phyloP scores from a whole-genome alignment of 2,113 vertebrate species.

The Ammodytes dubius region DNA sequence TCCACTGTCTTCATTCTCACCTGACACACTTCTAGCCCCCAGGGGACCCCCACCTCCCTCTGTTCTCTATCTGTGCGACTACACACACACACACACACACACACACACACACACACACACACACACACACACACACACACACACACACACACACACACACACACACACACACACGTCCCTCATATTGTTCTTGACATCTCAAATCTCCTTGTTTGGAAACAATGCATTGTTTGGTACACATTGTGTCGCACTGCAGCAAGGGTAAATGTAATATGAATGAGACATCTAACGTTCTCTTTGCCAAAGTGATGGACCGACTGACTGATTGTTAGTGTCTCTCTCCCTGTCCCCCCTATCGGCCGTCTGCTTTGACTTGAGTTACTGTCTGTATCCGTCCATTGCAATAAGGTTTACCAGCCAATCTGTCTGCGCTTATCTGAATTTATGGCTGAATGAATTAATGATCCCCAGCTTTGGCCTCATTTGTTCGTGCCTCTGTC shows the following conservation, averaged over 20 bases:
- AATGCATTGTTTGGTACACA: not conserved
- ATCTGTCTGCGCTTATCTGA: conserved; percentile 70
- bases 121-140: not conserved
- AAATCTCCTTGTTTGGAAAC: conserved; percentile 1
- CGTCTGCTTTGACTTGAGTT: conserved; percentile 45
- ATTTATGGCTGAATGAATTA: conserved; percentile 68
- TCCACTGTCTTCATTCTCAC: conserved; percentile 69
- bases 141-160: not conserved
- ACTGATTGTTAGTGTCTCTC: conserved; percentile 43
- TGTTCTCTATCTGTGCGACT: not conserved
- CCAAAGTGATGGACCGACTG: conserved; percentile 35
- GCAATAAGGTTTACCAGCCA: conserved; percentile 64
- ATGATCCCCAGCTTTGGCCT: conserved; percentile 61
- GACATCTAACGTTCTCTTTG: conserved; percentile 51
- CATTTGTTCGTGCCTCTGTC: conserved; percentile 53
- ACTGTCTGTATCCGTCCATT: conserved; percentile 31
- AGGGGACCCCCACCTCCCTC: not conserved
- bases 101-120: not conserved
- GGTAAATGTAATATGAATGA: conserved; percentile 57
- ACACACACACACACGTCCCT: not conserved
- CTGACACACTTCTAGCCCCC: conserved; percentile 41
- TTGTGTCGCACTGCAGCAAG: not conserved
- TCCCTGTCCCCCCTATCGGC: conserved; percentile 10
- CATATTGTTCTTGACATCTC: conserved; percentile 33
- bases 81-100: conserved; percentile 6